A percentile compares a stretch with the other conserved stretches of the same genome.
Evolutionary conservation across 2,888 invertebrate species (phyloP).

Genomic region (Tanypteryx hageni): DNA sequence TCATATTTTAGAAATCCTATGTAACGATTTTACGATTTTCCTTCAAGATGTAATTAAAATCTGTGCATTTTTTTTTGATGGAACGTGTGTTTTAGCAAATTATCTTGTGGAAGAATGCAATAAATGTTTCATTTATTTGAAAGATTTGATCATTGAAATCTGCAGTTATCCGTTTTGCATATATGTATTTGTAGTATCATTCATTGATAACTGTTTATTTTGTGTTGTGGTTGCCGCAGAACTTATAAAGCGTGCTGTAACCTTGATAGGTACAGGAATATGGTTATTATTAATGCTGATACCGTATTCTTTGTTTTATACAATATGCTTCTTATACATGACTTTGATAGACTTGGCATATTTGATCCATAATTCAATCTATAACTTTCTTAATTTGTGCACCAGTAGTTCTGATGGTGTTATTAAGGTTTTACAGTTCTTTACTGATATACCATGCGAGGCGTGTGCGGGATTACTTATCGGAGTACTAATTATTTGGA

Average conservation of each 20-base stretch:
- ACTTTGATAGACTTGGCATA: background rate
- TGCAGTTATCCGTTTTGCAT: background rate
- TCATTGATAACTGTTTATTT: background rate
- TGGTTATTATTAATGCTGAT: constrained; percentile 9
- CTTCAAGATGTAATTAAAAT: background rate
- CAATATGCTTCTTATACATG: background rate
- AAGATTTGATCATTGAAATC: background rate
- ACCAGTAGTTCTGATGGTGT: background rate
- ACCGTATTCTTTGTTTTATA: background rate
- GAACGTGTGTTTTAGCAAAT: background rate
- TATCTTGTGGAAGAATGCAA: background rate
- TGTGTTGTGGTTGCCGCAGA: background rate
- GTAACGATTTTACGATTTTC: constrained; percentile 2
- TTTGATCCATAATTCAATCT: background rate
- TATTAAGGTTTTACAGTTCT: background rate
- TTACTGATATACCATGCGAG: constrained; percentile 37
- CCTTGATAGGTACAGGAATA: constrained; percentile 5
- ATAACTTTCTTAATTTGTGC: background rate
- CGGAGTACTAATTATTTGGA: background rate
- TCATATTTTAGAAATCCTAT: background rate
- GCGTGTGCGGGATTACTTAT: constrained; percentile 4
- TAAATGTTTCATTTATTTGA: background rate
- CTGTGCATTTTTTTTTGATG: background rate
- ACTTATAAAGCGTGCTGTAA: constrained; percentile 31
- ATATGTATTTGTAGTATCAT: background rate